These are phyloP conservation scores for Sebastes elongatus DNA, from an alignment of 2,797 vertebrate species.

Conservation along the genomic window DNA sequence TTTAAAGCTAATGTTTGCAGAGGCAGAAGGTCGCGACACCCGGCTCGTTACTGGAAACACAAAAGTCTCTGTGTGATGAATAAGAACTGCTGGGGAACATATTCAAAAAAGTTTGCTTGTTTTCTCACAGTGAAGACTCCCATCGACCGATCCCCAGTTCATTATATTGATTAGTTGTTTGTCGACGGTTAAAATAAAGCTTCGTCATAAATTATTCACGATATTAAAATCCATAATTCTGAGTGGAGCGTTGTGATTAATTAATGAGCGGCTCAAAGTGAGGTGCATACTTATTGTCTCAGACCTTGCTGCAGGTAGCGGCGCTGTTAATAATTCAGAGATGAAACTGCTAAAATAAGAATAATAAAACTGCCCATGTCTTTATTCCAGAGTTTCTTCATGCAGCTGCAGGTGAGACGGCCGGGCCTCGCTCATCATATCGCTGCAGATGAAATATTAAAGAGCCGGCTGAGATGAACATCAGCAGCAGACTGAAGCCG, in stretches of 20 bases:
- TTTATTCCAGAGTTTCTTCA: constrained; percentile 29
- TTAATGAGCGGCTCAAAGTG: constrained; percentile 50
- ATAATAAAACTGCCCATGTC: constrained; percentile 57
- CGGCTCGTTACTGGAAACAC: constrained; percentile 58
- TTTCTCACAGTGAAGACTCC: neutral
- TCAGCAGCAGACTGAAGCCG: constrained; percentile 18
- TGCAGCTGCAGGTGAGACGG: constrained; percentile 51
- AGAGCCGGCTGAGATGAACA: constrained; percentile 40
- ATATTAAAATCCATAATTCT: constrained; percentile 56
- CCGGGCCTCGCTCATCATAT: constrained; percentile 47
- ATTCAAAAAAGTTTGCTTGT: neutral
- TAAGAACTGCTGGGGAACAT: neutral
- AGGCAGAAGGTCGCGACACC: constrained; percentile 64
- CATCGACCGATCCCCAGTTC: neutral
- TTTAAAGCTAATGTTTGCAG: constrained; percentile 65
- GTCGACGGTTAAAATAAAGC: constrained; percentile 40
- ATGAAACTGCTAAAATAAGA: constrained; percentile 51
- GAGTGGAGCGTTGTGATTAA: constrained; percentile 42
- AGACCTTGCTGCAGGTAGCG: constrained; percentile 47
- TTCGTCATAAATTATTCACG: constrained; percentile 51
- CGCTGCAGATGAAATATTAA: constrained; percentile 64
- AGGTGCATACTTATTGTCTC: constrained; percentile 39
- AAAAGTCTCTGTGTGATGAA: neutral
- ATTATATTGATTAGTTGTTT: constrained; percentile 48
- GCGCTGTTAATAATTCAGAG: constrained; percentile 63